Evolutionary conservation across 2,888 invertebrate genomes (phyloP), one percentile per base, ranked within the genome.

Genomic region (Pilophorus perplexus): DNA sequence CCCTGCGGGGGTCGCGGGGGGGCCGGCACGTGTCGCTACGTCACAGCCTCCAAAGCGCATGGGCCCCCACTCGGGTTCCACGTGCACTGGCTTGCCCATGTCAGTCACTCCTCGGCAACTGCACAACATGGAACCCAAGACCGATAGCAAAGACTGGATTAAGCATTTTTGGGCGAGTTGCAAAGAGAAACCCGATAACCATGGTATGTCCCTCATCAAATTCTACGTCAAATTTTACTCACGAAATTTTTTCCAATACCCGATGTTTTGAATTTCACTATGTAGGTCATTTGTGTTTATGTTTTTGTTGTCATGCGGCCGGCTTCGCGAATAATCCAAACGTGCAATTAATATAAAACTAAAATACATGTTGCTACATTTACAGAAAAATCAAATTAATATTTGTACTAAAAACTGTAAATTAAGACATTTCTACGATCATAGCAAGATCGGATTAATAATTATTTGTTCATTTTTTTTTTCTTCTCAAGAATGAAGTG

Each of bases 81-180:
- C 68, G 68, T 68, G 70, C 68, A 65, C 68, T 42, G 23, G 59
- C 44, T 38, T 55, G 23, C 50, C 57, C 66, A 64, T 55, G 65
- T 66, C 67, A 64, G 64, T 67, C 68, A 55, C 55, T 64, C 37
- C 46, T 54, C 40, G 62, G 46, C 62, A 40, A 54, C 60, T 52
- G 38, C 60, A 42, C 38, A 55, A 25, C 62, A 69, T 69, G 72
- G 71, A 67, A 68, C 74, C 48, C 75, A 76, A 71, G 60, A 50
- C 64, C 65, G 65, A 69, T 50, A 68, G 66, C 33, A 79, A 79
- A 74, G 78, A 78, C 73, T 81, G 81, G 81, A 78, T 81, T 73
- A 81, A 80, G 73, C 78, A 79, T 75, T 77, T 80, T 48, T 76
- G 80, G 46, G 54, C 69, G 37, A 64, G 59, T 64, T 67, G 64